Conservation (phyloP, 2,797 vertebrate genomes). For the Pseudotriccus pelzelni region DNA sequence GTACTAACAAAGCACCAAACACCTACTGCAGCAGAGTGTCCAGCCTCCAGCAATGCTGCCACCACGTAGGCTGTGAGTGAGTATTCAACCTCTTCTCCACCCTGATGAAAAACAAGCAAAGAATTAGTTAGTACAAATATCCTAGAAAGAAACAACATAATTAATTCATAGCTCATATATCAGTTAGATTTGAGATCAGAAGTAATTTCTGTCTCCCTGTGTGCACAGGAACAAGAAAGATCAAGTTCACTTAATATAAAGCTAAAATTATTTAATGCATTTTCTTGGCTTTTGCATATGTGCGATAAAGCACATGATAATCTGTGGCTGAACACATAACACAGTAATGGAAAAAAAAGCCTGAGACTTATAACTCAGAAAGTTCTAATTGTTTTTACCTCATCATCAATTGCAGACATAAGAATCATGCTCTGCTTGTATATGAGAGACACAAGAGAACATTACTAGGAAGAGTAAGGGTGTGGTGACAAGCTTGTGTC, state of each 20-base stretch:
- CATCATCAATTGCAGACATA: not conserved
- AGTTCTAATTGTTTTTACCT: not conserved
- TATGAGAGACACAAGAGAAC: accelerated
- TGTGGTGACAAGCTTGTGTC: not conserved
- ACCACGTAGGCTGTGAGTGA: conserved; percentile 68
- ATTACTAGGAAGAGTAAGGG: not conserved
- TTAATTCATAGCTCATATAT: not conserved
- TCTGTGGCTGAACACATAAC: not conserved
- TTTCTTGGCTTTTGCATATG: not conserved
- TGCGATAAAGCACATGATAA: not conserved
- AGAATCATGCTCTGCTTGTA: not conserved
- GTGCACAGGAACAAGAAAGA: not conserved
- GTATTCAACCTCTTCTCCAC: conserved; percentile 54
- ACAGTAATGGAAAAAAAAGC: not conserved
- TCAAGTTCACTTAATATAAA: not conserved
- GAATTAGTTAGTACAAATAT: not conserved
- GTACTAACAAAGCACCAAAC: not conserved
- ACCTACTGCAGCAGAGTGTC: conserved; percentile 2
- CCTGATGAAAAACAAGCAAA: conserved; percentile 33
- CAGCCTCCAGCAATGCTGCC: conserved; percentile 65
- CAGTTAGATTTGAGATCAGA: not conserved
- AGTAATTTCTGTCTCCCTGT: not conserved
- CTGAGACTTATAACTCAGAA: not conserved
- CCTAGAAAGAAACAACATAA: not conserved
- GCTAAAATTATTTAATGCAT: not conserved